Evolutionary conservation across 2,113 vertebrate genomes (phyloP).

Genomic region (Tychaedon coryphoeus): DNA sequence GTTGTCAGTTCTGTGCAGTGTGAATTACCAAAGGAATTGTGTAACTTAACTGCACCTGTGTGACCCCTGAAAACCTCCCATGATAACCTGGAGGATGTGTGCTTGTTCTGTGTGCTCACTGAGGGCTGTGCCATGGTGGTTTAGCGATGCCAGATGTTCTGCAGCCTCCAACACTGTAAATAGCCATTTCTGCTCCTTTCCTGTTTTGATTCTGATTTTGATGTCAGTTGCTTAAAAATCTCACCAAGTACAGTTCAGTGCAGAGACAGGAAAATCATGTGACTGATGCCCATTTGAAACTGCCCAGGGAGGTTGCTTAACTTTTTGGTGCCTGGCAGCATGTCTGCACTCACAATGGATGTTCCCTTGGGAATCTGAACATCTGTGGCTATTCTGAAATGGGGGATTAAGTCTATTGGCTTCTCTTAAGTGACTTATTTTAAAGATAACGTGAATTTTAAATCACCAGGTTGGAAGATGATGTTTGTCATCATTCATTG

Average conservation of each 20-base stretch:
- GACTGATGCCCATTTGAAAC: not conserved
- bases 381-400: not conserved
- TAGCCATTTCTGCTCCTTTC: not conserved
- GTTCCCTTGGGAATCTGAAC: not conserved
- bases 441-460: not conserved
- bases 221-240: not conserved
- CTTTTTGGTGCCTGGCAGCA: conserved; percentile 28
- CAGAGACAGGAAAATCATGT: not conserved
- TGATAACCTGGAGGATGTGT: not conserved
- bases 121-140: not conserved
- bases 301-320: not conserved
- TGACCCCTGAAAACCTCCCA: not conserved
- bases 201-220: not conserved
- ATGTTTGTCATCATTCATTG: not conserved
- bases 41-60: not conserved
- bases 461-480: not conserved
- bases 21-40: not conserved
- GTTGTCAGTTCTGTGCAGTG: not conserved
- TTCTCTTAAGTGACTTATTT: conserved; percentile 1
- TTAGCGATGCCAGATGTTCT: not conserved
- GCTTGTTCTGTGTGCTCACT: not conserved
- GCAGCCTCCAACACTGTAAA: not conserved
- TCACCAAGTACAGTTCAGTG: not conserved
- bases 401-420: not conserved
- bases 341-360: not conserved